These are phyloP conservation scores for Scotopteryx bipunctaria DNA, from an alignment of 2,888 invertebrate genomes.

Conservation along the genomic window DNA sequence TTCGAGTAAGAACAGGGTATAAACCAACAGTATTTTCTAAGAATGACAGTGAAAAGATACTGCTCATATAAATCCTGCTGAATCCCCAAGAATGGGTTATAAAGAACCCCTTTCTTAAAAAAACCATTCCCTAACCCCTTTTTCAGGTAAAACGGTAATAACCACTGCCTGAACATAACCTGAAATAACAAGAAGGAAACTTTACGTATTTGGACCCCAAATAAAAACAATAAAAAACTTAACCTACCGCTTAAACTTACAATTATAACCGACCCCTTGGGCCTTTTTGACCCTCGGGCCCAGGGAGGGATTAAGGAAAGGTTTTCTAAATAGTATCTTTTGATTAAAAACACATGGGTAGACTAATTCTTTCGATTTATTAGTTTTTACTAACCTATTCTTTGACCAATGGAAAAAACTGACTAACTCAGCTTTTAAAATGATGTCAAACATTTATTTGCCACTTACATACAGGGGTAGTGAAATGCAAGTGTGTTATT, in stretches of 20 bases:
- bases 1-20: no score
- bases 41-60: background rate
- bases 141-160: constrained; percentile 21
- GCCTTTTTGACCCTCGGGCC: constrained; percentile 27
- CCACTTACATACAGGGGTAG: no score
- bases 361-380: no score
- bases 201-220: constrained; percentile 26
- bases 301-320: constrained; percentile 9
- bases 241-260: constrained; percentile 37
- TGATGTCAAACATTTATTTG: no score
- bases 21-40: background rate
- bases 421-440: no score
- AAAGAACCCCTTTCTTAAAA: constrained; percentile 2
- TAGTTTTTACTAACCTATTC: no score
- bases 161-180: constrained; percentile 14
- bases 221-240: constrained; percentile 41
- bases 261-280: constrained; percentile 34
- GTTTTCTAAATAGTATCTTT: background rate
- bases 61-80: background rate
- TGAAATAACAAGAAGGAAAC: constrained; percentile 18
- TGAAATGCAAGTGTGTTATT: no score
- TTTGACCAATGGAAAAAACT: no score
- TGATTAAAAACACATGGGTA: background rate
- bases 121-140: background rate
- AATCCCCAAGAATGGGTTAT: constrained; percentile 1